Evolutionary conservation across 53 echinoderm and acorn worm species (phyloP), one percentile per base, ranked within the genome.

Genomic region (Stichopus horrens): DNA sequence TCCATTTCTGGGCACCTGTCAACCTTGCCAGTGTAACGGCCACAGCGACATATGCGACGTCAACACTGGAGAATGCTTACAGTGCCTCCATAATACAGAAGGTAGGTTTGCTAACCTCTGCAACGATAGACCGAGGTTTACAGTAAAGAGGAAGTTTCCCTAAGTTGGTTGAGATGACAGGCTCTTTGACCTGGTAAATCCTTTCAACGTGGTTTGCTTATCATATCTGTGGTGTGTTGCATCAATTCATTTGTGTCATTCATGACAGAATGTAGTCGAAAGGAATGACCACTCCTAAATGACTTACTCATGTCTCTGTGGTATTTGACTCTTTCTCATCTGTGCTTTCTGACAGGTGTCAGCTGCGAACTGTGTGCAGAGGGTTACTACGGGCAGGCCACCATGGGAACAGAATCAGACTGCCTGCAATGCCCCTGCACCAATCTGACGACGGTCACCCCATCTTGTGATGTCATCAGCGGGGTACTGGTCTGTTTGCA

Each of bases 331-430:
- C 5, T 23, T 37, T 86, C n/a, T 18, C 73, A 73, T 71, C 21
- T 54, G 23, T 87, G 56, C 53, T 19, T 54, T 7, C 81, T 37
- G 37, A 37, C 37, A 96, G 96, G 96, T 53, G 93, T 95, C 52
- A 96, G 95, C 90, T 96, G 96, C 81, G 93, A 96, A 81, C 74
- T 88, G 0, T 95, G 97, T 89, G 78, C 85, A 18, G 90, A 91
- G 90, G 97, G 95, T 86, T 95, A 86, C 89, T 95, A 96, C 86
- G 97, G 97, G 59, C 83, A 95, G 88, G 97, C 97, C 76, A 93
- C 92, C 57, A 9, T 21, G 8, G 97, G 97, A 21, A 95, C 95
- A 79, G 83, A 86, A 55, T 83, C 88, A 85, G 97, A 93, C 85
- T 96, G 97, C 58, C 76, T 68, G 53, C 75, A 76, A 20, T 96